Conservation (phyloP, 2,888 invertebrate genomes). For the Trissoscelio sp. region DNA sequence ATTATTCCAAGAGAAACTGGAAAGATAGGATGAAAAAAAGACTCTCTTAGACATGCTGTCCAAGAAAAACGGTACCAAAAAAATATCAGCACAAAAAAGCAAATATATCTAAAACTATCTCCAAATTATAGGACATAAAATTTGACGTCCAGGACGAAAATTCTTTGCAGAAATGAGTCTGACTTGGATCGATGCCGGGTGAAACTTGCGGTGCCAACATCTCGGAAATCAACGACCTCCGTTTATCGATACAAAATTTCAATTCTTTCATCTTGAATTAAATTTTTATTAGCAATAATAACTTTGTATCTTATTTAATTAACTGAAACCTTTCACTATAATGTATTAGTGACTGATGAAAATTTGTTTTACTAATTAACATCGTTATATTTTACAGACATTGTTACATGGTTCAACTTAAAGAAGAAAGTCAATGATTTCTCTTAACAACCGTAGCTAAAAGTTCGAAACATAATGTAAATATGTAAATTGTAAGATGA, state of each 20-base stretch:
- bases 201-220: slow-evolving; percentile 48
- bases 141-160: slow-evolving; percentile 33
- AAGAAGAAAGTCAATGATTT: slow-evolving; percentile 12
- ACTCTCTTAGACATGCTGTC: too few relatives aligned
- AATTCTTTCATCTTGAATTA: slow-evolving; percentile 12
- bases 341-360: not conserved
- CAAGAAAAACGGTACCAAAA: too few relatives aligned
- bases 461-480: slow-evolving; percentile 27
- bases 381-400: slow-evolving; percentile 24
- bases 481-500: slow-evolving; percentile 45
- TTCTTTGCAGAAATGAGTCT: slow-evolving; percentile 43
- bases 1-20: too few relatives aligned
- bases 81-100: too few relatives aligned
- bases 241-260: slow-evolving; percentile 29
- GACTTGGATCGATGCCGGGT: slow-evolving; percentile 57
- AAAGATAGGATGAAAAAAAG: too few relatives aligned
- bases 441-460: slow-evolving; percentile 13
- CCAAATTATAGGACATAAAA: slow-evolving; percentile 38
- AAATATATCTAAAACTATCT: slow-evolving; percentile 6
- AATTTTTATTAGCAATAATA: slow-evolving; percentile 33
- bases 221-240: slow-evolving; percentile 36
- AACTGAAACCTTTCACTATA: slow-evolving; percentile 22
- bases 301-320: slow-evolving; percentile 28
- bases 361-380: slow-evolving; percentile 43
- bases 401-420: slow-evolving; percentile 28